These are phyloP conservation scores for Sinhomidia bicolor DNA, from an alignment of 2,888 invertebrate species.

Conservation along the genomic window DNA sequence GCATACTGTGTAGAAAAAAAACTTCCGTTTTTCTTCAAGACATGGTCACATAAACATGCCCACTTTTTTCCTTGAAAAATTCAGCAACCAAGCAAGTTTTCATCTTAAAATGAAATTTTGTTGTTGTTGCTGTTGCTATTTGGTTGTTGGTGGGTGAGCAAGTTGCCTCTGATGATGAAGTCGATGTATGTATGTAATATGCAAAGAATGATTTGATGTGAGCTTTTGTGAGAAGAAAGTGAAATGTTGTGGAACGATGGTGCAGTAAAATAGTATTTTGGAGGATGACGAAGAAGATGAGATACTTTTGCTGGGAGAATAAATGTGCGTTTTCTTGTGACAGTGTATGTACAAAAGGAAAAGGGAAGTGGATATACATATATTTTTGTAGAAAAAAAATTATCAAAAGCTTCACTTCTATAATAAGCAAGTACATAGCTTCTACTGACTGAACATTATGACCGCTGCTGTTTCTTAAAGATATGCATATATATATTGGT, in stretches of 20 bases:
- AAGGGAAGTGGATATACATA: too few species aligned
- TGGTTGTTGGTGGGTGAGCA: background rate
- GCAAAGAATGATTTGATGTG: slow-evolving; percentile 50
- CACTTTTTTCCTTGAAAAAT: background rate
- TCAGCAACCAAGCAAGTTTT: background rate
- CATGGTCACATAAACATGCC: background rate
- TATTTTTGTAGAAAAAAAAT: too few species aligned
- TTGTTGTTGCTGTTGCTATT: background rate
- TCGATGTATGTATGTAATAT: background rate
- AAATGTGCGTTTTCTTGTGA: background rate
- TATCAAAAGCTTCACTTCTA: too few species aligned
- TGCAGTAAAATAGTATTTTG: slow-evolving; percentile 38
- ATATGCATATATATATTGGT: too few species aligned
- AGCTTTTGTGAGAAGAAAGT: slow-evolving; percentile 53
- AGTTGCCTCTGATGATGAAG: background rate
- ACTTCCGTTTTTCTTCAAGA: slow-evolving; percentile 15
- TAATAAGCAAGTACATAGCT: too few species aligned
- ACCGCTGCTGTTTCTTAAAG: too few species aligned
- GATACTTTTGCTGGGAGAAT: background rate
- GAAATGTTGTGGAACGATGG: slow-evolving; percentile 64
- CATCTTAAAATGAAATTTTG: slow-evolving; percentile 2
- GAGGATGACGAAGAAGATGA: slow-evolving; percentile 4
- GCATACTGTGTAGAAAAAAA: background rate
- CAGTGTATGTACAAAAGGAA: background rate
- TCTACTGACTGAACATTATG: too few species aligned